Evolutionary conservation across 92 coral and sea anemone species (phyloP), one percentile per base, ranked within the genome.

Genomic region (Porites lobata): DNA sequence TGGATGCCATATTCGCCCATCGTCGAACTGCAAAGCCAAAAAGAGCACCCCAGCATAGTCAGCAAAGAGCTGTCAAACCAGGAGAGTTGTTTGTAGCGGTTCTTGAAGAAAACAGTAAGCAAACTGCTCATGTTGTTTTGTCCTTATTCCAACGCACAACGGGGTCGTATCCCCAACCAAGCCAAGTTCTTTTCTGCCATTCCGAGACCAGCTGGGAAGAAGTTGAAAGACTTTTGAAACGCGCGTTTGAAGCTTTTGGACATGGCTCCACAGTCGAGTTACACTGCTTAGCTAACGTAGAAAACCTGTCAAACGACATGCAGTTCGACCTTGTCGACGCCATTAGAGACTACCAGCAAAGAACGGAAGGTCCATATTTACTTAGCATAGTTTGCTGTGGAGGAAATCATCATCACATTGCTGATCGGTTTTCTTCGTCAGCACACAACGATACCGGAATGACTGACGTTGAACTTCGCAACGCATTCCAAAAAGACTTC

Each of bases 201-300:
- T 72, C 96, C 5, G 93, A 91, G 54, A 97, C 99, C 64, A 82
- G 91, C 32, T 97, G 99, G 98, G 99, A 95, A 57, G 98, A 97
- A 78, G 90, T 97, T 17, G 93, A 90, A 2, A 91, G 96, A 53
- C 92, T 95, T 72, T 94, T 96, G 11, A 93, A 80, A 75, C 92
- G 99, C 29, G 86, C 96, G 19, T 97, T 97, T 80, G 90, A 91
- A 80, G 96, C 96, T 32, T 81, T 86, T 26, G 68, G 21, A 4
- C 92, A 95, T 72, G 87, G 83, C 29, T 50, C 65, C 6, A 22
- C 87, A 18, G 83, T 87, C 77, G 87, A 87, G 15, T 80, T 97
- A 17, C 98, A 95, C 62, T 97, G 99, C 89, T 78, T 97, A 72
- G 99, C 95, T 4, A 97, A 97, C 74, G 98, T 97, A 32, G 98